phyloP scores from a whole-genome alignment of 2,888 invertebrate genomes.

The Leptinotarsa peninsularis region DNA sequence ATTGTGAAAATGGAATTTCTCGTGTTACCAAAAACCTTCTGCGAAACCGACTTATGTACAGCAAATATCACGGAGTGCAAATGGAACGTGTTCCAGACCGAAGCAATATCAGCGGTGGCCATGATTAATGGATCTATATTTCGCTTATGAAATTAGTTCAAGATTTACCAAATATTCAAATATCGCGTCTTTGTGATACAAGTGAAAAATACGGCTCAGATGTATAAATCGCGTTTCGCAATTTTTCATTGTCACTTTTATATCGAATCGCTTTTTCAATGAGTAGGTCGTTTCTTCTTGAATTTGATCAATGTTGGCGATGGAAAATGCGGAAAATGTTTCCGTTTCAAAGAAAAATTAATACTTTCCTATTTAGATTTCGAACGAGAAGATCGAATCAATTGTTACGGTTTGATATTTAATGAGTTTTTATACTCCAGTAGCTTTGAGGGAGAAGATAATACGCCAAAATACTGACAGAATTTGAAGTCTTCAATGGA shows the following conservation, averaged over 20 bases:
- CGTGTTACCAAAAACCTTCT: neutral
- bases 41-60: neutral
- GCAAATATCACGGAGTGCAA: slow-evolving; percentile 12
- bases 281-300: neutral
- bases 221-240: slow-evolving; percentile 43
- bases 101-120: slow-evolving; percentile 22
- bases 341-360: too few species aligned
- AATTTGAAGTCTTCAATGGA: too few species aligned
- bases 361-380: too few species aligned
- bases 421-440: too few species aligned
- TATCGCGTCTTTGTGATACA: slow-evolving; percentile 43
- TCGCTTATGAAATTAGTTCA: slow-evolving; percentile 45
- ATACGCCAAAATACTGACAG: too few species aligned
- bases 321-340: too few species aligned
- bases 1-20: neutral
- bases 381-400: too few species aligned
- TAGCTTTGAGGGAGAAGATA: too few species aligned
- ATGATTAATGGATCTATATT: slow-evolving; percentile 46
- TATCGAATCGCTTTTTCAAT: slow-evolving; percentile 38
- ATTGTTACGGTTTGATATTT: too few species aligned
- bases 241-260: slow-evolving; percentile 43
- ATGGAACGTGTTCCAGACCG: slow-evolving; percentile 5
- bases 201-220: slow-evolving; percentile 42
- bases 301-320: neutral
- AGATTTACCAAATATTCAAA: slow-evolving; percentile 46